These are phyloP conservation scores for Sinosuthora webbiana DNA, from an alignment of 2,113 vertebrate genomes.

Conservation along the genomic window DNA sequence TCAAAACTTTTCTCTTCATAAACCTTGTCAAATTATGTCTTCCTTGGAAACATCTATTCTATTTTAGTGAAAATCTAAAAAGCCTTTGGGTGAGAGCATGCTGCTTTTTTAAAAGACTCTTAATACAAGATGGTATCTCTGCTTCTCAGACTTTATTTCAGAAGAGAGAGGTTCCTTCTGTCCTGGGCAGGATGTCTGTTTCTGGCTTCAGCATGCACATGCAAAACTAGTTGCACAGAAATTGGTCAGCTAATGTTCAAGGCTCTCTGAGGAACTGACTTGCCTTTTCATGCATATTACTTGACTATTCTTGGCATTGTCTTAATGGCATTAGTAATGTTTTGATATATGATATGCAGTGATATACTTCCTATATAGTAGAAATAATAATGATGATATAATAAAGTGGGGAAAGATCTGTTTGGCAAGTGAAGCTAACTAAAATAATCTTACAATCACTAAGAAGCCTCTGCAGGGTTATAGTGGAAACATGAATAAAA, in stretches of 20 bases:
- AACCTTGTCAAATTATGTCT: neutral
- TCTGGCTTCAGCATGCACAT: neutral
- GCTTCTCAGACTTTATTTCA: neutral
- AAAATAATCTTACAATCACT: slow-evolving; percentile 60
- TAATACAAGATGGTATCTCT: neutral
- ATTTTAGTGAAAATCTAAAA: neutral
- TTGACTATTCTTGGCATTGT: slow-evolving; percentile 7
- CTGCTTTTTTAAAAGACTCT: neutral
- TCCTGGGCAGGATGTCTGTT: neutral
- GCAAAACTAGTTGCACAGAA: neutral
- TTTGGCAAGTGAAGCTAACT: slow-evolving; percentile 50
- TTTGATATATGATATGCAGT: slow-evolving; percentile 17
- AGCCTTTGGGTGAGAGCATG: neutral
- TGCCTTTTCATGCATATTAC: neutral
- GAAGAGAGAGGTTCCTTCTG: neutral
- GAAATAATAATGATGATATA: slow-evolving; percentile 58
- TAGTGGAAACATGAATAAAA: slow-evolving; percentile 58
- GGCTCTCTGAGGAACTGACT: neutral
- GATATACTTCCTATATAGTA: slow-evolving; percentile 25
- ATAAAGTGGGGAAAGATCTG: slow-evolving; percentile 54
- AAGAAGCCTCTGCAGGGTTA: slow-evolving; percentile 27
- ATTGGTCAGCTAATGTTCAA: neutral
- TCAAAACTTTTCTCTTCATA: neutral
- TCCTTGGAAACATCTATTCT: neutral
- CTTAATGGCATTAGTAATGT: slow-evolving; percentile 41